These are phyloP conservation scores for Aurelia aurita DNA, from an alignment of 30 jellyfish, hydroid and myxozoan species.

Conservation along the genomic window DNA sequence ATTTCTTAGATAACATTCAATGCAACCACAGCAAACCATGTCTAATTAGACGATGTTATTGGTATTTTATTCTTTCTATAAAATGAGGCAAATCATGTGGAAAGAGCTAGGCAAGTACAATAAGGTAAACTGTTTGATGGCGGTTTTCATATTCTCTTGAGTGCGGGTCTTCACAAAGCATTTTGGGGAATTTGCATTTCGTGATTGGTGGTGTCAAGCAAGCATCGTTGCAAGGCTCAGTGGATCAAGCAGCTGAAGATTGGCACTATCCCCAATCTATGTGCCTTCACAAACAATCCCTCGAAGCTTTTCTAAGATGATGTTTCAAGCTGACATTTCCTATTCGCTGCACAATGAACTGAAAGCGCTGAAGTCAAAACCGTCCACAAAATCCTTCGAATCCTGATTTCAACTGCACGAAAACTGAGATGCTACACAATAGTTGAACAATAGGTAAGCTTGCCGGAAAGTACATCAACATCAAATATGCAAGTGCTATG, in stretches of 20 bases:
- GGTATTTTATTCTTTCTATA: too few relatives aligned
- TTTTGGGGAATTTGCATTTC: conserved; percentile 24
- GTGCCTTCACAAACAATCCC: conserved; percentile 63
- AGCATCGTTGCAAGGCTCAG: conserved; percentile 66
- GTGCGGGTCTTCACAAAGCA: conserved; percentile 42
- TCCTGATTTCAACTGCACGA: conserved; percentile 26
- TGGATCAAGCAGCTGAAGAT: conserved; percentile 68
- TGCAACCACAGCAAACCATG: too few relatives aligned
- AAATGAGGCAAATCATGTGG: conserved; percentile 29
- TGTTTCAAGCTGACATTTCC: conserved; percentile 10
- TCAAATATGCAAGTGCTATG: conserved; percentile 44
- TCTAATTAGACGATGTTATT: too few relatives aligned
- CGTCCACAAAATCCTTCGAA: conserved; percentile 43
- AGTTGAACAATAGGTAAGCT: conserved; percentile 54
- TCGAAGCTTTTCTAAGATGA: conserved; percentile 49
- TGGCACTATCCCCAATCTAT: conserved; percentile 55
- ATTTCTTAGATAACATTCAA: too few relatives aligned
- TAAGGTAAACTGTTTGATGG: conserved; percentile 50
- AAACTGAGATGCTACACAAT: conserved; percentile 57
- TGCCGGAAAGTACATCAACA: conserved; percentile 40
- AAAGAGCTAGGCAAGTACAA: conserved; percentile 47
- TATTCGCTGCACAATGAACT: conserved; percentile 56
- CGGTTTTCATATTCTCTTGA: conserved; percentile 58
- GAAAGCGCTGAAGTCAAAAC: conserved; percentile 32
- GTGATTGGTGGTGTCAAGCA: conserved; percentile 54